Evolutionary conservation across 1,140 invertebrate genomes (phyloP).

Genomic region (Drosophila kikkawai): DNA sequence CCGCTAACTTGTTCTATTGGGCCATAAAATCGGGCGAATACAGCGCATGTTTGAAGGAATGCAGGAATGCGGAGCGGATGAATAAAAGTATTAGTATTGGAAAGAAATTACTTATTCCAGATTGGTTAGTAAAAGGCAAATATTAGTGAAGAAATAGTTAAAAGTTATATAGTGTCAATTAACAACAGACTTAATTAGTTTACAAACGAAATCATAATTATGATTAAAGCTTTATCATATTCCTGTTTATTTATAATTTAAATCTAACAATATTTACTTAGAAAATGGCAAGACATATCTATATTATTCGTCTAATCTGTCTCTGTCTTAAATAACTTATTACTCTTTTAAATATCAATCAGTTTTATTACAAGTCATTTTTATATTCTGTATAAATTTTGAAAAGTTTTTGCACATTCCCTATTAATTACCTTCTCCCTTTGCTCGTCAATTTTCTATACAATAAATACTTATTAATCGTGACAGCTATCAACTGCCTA

Average conservation of each 20-base stretch:
- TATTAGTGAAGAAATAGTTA: background rate
- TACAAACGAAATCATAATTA: too few species aligned
- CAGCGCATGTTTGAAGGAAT: conserved; percentile 21
- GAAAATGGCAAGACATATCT: too few species aligned
- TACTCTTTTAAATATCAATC: background rate
- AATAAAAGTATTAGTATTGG: conserved; percentile 12
- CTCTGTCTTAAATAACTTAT: background rate
- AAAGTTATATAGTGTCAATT: too few species aligned
- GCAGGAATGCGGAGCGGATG: background rate
- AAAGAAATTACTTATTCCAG: background rate
- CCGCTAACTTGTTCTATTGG: conserved; percentile 35
- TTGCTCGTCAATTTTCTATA: background rate
- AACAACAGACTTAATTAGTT: too few species aligned
- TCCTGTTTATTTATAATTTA: background rate
- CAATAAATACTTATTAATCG: conserved; percentile 2
- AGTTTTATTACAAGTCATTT: background rate
- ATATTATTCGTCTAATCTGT: background rate
- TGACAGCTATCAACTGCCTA: background rate
- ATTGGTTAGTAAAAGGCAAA: background rate
- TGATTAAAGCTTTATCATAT: background rate
- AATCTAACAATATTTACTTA: too few species aligned
- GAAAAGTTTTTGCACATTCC: background rate
- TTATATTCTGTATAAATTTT: too few species aligned
- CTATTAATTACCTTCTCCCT: background rate
- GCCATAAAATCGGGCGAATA: conserved; percentile 12